Percentiles rank a stretch among this genome's conserved stretches.
Conservation (phyloP, 1,140 invertebrate genomes). For the Lepidostoma basale region DNA sequence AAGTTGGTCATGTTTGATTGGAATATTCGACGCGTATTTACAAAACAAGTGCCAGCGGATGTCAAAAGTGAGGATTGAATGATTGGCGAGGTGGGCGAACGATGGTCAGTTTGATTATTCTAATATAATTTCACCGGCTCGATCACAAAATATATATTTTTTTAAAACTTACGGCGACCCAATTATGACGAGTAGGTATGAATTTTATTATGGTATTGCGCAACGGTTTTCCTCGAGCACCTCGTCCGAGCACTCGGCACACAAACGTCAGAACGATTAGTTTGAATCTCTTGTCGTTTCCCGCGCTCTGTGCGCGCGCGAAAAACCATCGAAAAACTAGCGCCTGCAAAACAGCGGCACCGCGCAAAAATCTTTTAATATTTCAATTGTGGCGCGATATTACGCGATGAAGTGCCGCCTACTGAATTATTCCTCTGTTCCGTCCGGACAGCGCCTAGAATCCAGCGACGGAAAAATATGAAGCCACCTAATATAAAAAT, state of each 20-base stretch:
- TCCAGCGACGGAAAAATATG: background rate
- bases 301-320: background rate
- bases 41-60: background rate
- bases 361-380: background rate
- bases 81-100: background rate
- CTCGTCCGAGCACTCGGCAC: background rate
- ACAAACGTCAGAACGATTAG: slow-evolving; percentile 6
- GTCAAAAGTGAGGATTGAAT: background rate
- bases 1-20: too few species aligned
- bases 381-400: too few species aligned
- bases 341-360: background rate
- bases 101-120: too few species aligned
- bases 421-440: background rate
- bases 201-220: background rate
- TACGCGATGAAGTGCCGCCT: background rate
- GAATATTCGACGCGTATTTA: too few species aligned
- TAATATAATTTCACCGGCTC: too few species aligned
- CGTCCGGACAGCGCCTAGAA: background rate
- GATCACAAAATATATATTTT: too few species aligned
- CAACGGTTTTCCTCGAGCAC: background rate
- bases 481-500: background rate
- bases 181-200: background rate
- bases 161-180: too few species aligned
- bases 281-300: slow-evolving; percentile 5
- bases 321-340: background rate